A percentile compares a stretch with the other conserved stretches of the same genome.
phyloP scores from a whole-genome alignment of 2,113 vertebrate genomes.

The Galeopterus variegatus region DNA sequence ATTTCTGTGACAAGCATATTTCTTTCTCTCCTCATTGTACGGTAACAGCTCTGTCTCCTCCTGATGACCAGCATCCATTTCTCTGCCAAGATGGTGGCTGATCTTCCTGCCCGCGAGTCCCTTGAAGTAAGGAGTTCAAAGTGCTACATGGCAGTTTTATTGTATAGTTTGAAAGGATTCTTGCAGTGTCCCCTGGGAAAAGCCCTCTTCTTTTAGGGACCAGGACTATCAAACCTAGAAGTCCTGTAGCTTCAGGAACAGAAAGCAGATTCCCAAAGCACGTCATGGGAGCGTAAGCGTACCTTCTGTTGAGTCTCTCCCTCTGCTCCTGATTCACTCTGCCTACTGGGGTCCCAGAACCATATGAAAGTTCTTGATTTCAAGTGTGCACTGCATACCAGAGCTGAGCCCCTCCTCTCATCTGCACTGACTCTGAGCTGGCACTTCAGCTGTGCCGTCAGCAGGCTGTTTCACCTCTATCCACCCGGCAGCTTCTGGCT shows the following conservation, averaged over 20 bases:
- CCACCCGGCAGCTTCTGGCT: background rate
- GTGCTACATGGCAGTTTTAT: background rate
- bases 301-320: background rate
- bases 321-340: background rate
- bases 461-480: no score
- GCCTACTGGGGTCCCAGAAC: background rate
- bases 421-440: background rate
- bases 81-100: fast-evolving
- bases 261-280: background rate
- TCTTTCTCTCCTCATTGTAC: background rate
- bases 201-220: background rate
- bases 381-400: no score
- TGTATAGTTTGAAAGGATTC: background rate
- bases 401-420: background rate
- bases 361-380: background rate
- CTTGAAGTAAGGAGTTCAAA: background rate
- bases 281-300: background rate
- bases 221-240: background rate
- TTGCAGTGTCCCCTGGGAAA: background rate
- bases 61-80: no score
- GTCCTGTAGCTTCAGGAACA: background rate
- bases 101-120: background rate
- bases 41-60: background rate
- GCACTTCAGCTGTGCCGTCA: no score
- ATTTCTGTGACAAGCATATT: fast-evolving